These are phyloP conservation scores for Lophotis ruficrista DNA, from an alignment of 2,113 vertebrate species.

Conservation along the genomic window DNA sequence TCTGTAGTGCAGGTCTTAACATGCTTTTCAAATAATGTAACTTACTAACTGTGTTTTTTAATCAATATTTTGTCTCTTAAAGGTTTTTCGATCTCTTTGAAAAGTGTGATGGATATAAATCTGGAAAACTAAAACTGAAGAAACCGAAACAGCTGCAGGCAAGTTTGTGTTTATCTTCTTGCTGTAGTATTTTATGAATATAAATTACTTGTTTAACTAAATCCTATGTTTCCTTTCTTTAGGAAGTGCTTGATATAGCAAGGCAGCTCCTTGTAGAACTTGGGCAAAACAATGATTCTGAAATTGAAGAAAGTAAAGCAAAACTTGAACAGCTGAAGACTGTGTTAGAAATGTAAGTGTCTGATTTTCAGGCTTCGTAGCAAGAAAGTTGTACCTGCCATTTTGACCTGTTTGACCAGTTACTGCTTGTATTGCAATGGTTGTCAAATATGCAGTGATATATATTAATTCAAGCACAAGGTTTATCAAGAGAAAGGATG, in stretches of 20 bases:
- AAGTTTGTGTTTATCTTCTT: slow-evolving; percentile 51
- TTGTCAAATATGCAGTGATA: not conserved
- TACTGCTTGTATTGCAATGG: not conserved
- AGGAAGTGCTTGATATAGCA: slow-evolving; percentile 91
- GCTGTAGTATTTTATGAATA: not conserved
- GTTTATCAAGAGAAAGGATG: not conserved
- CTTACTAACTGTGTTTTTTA: not conserved
- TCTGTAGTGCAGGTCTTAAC: not conserved
- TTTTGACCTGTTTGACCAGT: not conserved
- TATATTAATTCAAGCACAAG: not conserved
- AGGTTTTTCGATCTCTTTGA: slow-evolving; percentile 94
- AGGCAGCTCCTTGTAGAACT: slow-evolving; percentile 87
- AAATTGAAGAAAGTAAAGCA: slow-evolving; percentile 92
- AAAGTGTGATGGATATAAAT: slow-evolving; percentile 89
- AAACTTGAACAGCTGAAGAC: slow-evolving; percentile 92
- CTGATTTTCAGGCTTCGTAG: not conserved
- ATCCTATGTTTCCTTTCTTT: not conserved
- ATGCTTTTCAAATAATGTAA: not conserved
- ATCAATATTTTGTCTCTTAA: slow-evolving; percentile 23
- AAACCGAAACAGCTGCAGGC: slow-evolving; percentile 90
- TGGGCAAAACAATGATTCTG: slow-evolving; percentile 89
- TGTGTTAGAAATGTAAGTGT: slow-evolving; percentile 88
- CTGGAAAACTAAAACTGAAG: slow-evolving; percentile 89
- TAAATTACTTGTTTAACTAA: not conserved
- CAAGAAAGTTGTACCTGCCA: not conserved